Evolutionary conservation across 2,797 vertebrate genomes (phyloP).

Genomic region (Molothrus ater): DNA sequence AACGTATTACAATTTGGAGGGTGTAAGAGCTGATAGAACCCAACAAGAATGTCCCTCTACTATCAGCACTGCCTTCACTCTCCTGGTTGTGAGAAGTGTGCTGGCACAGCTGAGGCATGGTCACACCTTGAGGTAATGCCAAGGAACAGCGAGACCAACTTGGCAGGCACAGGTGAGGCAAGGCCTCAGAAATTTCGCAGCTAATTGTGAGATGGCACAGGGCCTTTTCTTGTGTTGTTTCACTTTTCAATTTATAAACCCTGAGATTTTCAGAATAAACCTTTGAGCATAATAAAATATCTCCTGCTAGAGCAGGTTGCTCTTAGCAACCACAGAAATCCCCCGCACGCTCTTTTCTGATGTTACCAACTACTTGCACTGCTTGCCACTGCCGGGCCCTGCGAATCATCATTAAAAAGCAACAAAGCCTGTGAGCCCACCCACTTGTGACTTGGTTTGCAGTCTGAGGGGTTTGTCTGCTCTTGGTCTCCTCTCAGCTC

Average conservation of each 20-base stretch:
- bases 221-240: background rate
- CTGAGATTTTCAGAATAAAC: background rate
- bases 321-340: background rate
- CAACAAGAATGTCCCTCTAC: background rate
- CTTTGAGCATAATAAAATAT: background rate
- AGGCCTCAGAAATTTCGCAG: background rate
- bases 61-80: background rate
- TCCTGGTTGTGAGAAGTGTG: background rate
- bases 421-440: background rate
- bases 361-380: background rate
- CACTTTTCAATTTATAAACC: background rate
- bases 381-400: background rate
- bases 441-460: background rate
- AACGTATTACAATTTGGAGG: background rate
- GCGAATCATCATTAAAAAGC: background rate
- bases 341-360: fast-evolving
- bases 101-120: fast-evolving
- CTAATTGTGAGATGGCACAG: background rate
- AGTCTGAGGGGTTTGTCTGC: background rate
- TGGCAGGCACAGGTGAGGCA: fast-evolving
- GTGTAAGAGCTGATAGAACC: background rate
- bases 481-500: background rate
- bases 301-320: background rate
- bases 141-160: background rate
- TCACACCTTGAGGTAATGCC: background rate